phyloP scores from a whole-genome alignment of 2,113 vertebrate species.

The Chaetorhynchus papuensis region DNA sequence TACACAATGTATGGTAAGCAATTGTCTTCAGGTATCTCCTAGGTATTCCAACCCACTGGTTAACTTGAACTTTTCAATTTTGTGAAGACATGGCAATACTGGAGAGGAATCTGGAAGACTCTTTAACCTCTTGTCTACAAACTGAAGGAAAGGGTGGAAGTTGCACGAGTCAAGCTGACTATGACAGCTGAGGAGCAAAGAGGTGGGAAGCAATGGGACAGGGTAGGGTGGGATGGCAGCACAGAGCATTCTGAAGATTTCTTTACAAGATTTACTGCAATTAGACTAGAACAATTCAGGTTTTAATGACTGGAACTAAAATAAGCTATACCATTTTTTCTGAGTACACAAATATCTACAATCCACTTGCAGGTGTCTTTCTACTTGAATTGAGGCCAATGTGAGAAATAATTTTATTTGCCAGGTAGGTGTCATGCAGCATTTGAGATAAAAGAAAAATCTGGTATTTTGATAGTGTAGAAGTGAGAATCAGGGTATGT shows the following conservation, averaged over 20 bases:
- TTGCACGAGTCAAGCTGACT: background rate
- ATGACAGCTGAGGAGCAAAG: background rate
- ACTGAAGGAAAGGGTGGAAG: background rate
- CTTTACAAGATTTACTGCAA: background rate
- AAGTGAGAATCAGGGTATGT: background rate
- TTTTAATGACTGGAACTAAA: background rate
- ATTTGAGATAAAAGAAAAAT: background rate
- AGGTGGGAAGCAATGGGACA: background rate
- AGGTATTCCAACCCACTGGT: background rate
- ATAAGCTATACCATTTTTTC: background rate
- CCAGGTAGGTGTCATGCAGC: background rate
- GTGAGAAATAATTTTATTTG: background rate
- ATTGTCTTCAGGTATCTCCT: background rate
- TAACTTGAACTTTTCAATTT: conserved; percentile 7
- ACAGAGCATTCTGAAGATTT: background rate
- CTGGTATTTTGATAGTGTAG: background rate
- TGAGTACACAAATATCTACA: background rate
- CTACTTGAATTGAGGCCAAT: background rate
- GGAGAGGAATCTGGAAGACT: background rate
- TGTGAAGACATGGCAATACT: background rate
- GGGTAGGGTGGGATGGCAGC: background rate
- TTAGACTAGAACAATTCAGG: background rate
- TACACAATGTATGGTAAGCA: background rate
- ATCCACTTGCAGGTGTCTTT: background rate
- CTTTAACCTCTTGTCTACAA: background rate